Evolutionary conservation across 1,140 invertebrate genomes (phyloP), one percentile per base, ranked within the genome.

Genomic region (Idris sp.): DNA sequence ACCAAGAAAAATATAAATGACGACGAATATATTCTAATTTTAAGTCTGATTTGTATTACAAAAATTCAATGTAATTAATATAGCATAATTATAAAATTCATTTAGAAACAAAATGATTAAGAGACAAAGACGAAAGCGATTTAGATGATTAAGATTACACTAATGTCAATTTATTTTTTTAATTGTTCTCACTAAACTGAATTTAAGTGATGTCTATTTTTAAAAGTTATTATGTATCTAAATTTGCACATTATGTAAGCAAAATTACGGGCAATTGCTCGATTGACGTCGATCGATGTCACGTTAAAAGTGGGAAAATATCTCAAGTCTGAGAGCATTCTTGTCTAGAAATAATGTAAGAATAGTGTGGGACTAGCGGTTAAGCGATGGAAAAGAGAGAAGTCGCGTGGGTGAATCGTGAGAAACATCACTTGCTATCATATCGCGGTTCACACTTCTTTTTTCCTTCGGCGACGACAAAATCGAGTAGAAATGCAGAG

Each of bases 391-490:
- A 64, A 74, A 74, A 72, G 41, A 64, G 43, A 72, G 30, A 61
- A 74, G 61, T 75, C 36, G 74, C 78, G 80, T 83, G 81, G 79
- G 80, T 61, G 80, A 82, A 80, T 67, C 82, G 81, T 85, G 85
- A 78, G 84, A 86, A 85, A 68, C 43, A 59, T 49, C 85, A 86
- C 80, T 78, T 85, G 85, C 61, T 53, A 73, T 71, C 79, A 81
- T 85, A 82, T 85, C 84, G 79, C 74, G 62, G 75, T 82, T 86
- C 84, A 74, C 80, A 80, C 81, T 81, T 82, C 56, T 68, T 73
- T 78, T 72, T n/a, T n/a, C 69, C 74, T 76, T 79, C 68, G 74
- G 54, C 78, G 81, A 80, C 80, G 82, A 83, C 78, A 82, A 73
- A 81, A 81, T 75, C 68, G 68, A 82, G 76, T 73, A 44, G 58